Evolutionary conservation across 2,797 vertebrate genomes (phyloP).

Genomic region (Knipowitschia caucasica): DNA sequence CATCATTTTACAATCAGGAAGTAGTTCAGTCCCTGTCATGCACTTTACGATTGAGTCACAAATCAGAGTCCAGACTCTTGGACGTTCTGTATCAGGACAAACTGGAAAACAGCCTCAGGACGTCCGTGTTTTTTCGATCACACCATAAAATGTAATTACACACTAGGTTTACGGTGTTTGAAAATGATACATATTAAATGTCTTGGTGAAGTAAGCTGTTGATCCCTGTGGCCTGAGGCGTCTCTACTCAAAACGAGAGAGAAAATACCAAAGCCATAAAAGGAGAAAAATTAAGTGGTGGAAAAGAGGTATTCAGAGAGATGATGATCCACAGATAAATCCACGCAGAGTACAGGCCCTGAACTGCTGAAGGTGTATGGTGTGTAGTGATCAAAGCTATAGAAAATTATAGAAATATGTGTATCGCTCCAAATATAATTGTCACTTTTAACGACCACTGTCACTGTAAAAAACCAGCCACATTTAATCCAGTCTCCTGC

Average conservation of each 20-base stretch:
- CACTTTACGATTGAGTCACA: no score
- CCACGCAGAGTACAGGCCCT: background rate
- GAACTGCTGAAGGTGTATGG: background rate
- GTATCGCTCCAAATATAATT: no score
- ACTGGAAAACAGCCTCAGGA: background rate
- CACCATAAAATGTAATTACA: background rate
- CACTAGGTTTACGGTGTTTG: conserved; percentile 2
- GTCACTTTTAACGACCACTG: no score
- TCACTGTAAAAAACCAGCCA: no score
- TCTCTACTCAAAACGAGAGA: conserved; percentile 11
- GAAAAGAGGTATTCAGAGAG: conserved; percentile 26
- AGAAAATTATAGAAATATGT: no score
- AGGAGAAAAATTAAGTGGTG: conserved; percentile 31
- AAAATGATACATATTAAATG: conserved; percentile 2
- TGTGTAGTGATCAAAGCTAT: no score
- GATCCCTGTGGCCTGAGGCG: conserved; percentile 11
- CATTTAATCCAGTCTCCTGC: no score
- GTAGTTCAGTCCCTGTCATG: no score
- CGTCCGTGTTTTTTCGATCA: no score
- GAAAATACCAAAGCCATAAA: conserved; percentile 46
- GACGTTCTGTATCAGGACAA: no score
- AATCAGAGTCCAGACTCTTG: no score
- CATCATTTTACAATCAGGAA: no score
- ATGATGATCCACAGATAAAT: conserved; percentile 31
- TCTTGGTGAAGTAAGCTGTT: conserved; percentile 6